Base-by-base conservation (phyloP, 2,797 vertebrate genomes). In the Psittacula derbiana region DNA sequence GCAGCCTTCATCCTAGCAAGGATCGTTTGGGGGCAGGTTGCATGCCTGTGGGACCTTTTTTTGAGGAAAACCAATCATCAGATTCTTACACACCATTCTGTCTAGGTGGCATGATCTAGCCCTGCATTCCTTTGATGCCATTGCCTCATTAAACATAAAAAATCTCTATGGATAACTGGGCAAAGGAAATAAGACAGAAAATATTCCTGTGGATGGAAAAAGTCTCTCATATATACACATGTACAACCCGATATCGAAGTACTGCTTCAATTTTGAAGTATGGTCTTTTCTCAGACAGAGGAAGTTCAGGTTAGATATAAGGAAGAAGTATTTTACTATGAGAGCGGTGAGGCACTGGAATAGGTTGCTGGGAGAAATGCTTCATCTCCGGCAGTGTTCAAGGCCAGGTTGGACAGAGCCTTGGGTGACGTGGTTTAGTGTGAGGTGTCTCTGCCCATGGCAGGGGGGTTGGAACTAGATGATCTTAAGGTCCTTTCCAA, bases 111-210 rank as follows among this genome's bases (percentile, higher is more conserved):
- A n/a, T 23, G 67, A 62, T 72, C 86, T 62, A 69, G 55, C 31
- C 64, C 24, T 80, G 60, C 50, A 21, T 40, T 81, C 82, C 80
- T 84, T 76, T 85, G 0, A 66, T 92, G 75, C 33, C 31, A 7
- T 24, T 25, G 4, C 49, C 46, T 95, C 90, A 79, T 94, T 72
- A 91, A 95, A 86, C 52, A 88, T 38, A 85, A 86, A 91, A 70
- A 91, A 80, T 87, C 74, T 95, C 40, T 38, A 95, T 67, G 79
- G 74, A 91, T 89, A 95, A 80, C 12, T 66, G 21, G 78, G 41
- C 13, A 87, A 86, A 90, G 78, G 88, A 85, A 92, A 89, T 49
- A 88, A 65, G 92, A 38, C 40, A 50, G 64, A 72, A 15, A 76
- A 52, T 87, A 87, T 69, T 47, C 12, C 28, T 92, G 71, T 62